Base-by-base conservation (phyloP, 2,113 vertebrate species). In the Gavia stellata region DNA sequence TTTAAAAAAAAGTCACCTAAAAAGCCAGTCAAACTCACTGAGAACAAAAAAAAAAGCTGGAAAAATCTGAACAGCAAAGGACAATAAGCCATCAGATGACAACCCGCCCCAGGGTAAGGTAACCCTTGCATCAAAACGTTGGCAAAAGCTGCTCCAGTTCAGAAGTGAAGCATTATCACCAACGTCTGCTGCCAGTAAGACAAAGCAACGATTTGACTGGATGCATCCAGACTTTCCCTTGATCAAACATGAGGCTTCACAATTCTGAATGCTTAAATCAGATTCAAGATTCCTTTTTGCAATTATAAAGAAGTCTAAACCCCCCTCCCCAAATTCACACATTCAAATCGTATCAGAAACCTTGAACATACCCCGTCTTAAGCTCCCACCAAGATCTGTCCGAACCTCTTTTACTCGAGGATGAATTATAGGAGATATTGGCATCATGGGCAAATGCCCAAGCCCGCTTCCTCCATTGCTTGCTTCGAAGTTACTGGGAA, bases 321-420 rank as follows among this genome's bases (percentile, higher is more conserved):
- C 1, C 21, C 33, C 29, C 58, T 53, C 29, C 29, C 11, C 40
- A 86, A 18, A 67, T 21, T 52, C 34, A 44, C 49, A 56, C 25
- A 53, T 25, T 50, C 33, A 50, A 52, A 63, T 26, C 18, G 2
- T 1, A 63, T 7, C 28, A 81, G 49, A 85, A 94, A 14, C 45
- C 36, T 50, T 77, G 38, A 91, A 96, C 96, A 15, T 96, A 98
- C 98, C 99, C 95, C 98, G 98, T 80, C 98, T 98, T n/a, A 98
- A 97, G 81, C 96, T 99, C 38, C 98, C 98, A 72, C 99, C 98
- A 86, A 98, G 92, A 55, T 99, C 99, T 4, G 98, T 99, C 36
- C 99, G 98, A 97, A 99, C 99, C 97, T 99, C 99, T 78, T 99
- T 98, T n/a, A 99, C 98, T 45, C 99, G 99, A 45, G 99, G 99